A percentile compares a stretch with the other conserved stretches of the same genome.
These are phyloP conservation scores for Buceros bicornis DNA, from an alignment of 2,797 vertebrate genomes.

Conservation along the genomic window DNA sequence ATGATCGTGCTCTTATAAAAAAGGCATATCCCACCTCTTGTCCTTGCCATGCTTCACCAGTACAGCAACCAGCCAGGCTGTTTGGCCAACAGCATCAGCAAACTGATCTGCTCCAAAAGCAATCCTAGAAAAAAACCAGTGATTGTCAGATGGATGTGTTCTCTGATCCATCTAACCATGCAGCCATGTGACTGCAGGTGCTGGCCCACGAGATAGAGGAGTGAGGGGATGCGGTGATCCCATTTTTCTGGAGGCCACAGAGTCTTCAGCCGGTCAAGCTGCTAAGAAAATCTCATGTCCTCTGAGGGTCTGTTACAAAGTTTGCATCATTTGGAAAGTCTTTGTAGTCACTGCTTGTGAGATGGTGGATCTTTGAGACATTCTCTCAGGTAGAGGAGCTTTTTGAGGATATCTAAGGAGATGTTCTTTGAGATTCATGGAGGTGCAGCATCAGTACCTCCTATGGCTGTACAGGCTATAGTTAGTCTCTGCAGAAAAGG, in stretches of 20 bases:
- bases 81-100: background rate
- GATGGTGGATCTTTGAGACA: background rate
- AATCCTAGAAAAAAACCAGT: background rate
- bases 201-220: rapidly evolving
- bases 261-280: background rate
- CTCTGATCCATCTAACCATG: background rate
- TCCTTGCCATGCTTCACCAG: background rate
- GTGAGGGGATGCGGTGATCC: background rate
- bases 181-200: rapidly evolving
- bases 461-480: background rate
- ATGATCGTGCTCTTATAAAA: background rate
- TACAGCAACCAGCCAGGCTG: rapidly evolving
- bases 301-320: background rate
- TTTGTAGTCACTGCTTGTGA: background rate
- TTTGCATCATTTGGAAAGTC: rapidly evolving
- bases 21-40: background rate
- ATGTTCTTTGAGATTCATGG: background rate
- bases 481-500: background rate
- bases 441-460: background rate
- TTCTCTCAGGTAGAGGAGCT: background rate
- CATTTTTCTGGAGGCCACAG: background rate
- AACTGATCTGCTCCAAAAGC: background rate
- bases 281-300: background rate
- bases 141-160: background rate
- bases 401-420: background rate